phyloP scores from a whole-genome alignment of 2,113 vertebrate species.

The Pterocles gutturalis region DNA sequence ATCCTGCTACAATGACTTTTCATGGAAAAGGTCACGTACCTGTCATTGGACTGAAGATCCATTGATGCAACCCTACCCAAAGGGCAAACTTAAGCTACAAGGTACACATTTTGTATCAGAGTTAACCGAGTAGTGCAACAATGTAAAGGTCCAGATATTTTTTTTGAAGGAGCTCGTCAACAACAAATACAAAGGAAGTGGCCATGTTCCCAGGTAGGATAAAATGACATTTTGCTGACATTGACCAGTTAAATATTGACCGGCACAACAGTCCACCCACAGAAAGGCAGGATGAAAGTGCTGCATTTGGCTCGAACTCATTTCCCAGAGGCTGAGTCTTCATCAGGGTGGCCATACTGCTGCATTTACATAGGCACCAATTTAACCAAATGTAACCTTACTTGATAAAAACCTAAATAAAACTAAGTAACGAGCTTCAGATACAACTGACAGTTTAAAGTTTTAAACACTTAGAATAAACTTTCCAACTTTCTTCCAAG shows the following conservation, averaged over 20 bases:
- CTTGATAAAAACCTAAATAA: neutral
- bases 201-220: rapidly evolving
- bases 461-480: neutral
- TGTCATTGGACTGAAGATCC: neutral
- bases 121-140: neutral
- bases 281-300: neutral
- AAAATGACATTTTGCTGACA: neutral
- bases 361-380: neutral
- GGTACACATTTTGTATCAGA: neutral
- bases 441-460: neutral
- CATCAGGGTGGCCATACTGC: neutral
- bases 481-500: neutral
- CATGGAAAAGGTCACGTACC: neutral
- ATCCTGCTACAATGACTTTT: neutral
- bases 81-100: neutral
- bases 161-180: neutral
- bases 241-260: neutral
- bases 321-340: neutral
- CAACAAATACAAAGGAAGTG: neutral
- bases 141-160: rapidly evolving
- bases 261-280: rapidly evolving
- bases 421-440: neutral
- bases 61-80: neutral
- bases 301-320: neutral
- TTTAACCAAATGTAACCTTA: neutral